Evolutionary conservation across 2,113 vertebrate species (phyloP).

Genomic region (Periophthalmus modestus): DNA sequence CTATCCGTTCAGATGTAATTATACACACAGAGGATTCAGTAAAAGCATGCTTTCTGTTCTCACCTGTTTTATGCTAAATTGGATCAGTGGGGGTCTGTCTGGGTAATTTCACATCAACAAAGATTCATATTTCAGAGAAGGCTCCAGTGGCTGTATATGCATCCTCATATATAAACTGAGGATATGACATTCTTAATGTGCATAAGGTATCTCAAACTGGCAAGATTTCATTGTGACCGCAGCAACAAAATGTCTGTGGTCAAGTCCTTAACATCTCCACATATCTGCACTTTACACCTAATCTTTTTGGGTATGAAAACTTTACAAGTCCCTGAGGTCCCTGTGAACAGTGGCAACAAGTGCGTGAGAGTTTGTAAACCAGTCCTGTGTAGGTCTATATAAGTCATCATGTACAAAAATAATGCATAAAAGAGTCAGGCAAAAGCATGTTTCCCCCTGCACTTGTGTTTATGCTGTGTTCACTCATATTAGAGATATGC

Average conservation of each 20-base stretch:
- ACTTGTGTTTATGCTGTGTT: no score
- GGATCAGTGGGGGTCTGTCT: slow-evolving; percentile 13
- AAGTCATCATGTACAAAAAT: no score
- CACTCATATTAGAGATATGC: no score
- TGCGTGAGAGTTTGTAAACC: neutral
- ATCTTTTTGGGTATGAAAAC: neutral
- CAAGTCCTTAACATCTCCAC: neutral
- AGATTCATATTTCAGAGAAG: slow-evolving; percentile 29
- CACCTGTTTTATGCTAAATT: slow-evolving; percentile 6
- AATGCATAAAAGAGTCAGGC: no score
- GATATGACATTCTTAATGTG: neutral
- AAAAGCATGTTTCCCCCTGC: no score
- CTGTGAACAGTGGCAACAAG: neutral
- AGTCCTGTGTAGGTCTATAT: no score
- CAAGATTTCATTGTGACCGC: neutral
- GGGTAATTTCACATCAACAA: slow-evolving; percentile 28
- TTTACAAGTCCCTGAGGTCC: neutral
- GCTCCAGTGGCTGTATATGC: neutral
- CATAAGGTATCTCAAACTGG: neutral
- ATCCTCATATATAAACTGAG: neutral
- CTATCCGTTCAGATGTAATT: neutral
- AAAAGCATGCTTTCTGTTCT: slow-evolving; percentile 12
- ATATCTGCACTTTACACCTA: neutral
- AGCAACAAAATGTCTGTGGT: neutral
- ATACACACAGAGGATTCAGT: slow-evolving; percentile 10